A percentile compares a stretch with the other conserved stretches of the same genome.
Conservation (phyloP, 2,888 invertebrate species). For the Troglohyphantes excavatus region DNA sequence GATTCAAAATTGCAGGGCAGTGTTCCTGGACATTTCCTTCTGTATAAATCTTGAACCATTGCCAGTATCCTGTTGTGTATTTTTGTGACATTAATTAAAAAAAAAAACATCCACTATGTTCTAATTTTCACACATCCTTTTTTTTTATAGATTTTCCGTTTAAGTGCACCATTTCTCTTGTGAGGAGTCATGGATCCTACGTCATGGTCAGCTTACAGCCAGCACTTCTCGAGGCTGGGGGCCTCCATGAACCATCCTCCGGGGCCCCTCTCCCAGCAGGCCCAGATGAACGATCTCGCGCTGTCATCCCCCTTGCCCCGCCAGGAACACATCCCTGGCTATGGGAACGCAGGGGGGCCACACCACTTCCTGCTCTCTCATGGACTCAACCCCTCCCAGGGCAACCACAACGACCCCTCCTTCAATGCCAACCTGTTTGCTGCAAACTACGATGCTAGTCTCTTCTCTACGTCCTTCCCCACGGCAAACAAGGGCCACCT, state of each 20-base stretch:
- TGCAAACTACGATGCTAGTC: conserved; percentile 76
- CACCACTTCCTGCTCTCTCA: conserved; percentile 79
- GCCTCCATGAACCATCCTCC: conserved; percentile 79
- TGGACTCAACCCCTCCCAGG: conserved; percentile 79
- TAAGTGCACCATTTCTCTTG: conserved; percentile 13
- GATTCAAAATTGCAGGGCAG: no score
- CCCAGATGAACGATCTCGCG: conserved; percentile 80
- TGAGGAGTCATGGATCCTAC: conserved; percentile 79
- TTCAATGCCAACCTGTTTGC: conserved; percentile 76
- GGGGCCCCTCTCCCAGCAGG: conserved; percentile 72
- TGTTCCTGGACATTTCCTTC: no score
- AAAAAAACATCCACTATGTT: no score
- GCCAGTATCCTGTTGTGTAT: no score
- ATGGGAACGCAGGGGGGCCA: conserved; percentile 75
- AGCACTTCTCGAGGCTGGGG: conserved; percentile 80
- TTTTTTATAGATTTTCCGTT: background rate
- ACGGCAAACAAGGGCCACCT: conserved; percentile 72
- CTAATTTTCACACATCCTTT: no score
- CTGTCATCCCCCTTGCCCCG: conserved; percentile 78
- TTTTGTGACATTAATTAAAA: no score
- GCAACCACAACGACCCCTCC: conserved; percentile 70
- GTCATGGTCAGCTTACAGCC: conserved; percentile 80
- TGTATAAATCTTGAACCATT: no score
- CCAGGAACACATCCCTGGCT: conserved; percentile 79
- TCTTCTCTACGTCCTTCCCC: conserved; percentile 75